Conservation (phyloP, 1,140 invertebrate genomes). For the Metaphire vulgaris region DNA sequence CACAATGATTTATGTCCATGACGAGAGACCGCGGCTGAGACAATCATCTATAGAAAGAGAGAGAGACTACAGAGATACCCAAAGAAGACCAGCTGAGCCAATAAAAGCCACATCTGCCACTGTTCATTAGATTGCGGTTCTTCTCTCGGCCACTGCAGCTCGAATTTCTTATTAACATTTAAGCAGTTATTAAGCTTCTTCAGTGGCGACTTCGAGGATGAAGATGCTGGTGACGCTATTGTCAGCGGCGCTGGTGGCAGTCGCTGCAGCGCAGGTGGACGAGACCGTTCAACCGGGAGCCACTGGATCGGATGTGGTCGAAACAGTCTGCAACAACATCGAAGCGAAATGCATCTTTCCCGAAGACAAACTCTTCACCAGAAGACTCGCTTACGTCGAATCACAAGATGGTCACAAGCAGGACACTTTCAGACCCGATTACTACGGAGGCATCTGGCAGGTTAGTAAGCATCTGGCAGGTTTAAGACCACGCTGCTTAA, state of each 20-base stretch:
- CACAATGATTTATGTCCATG: too few species aligned
- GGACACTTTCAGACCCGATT: conserved; percentile 30
- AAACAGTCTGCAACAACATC: conserved; percentile 33
- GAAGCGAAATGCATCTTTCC: conserved; percentile 34
- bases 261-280: conserved; percentile 17
- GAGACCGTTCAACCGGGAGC: conserved; percentile 31
- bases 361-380: conserved; percentile 34
- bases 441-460: conserved; percentile 39
- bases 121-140: too few species aligned
- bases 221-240: conserved; percentile 21
- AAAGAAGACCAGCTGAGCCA: too few species aligned
- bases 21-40: too few species aligned
- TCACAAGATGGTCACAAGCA: conserved; percentile 32
- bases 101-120: too few species aligned
- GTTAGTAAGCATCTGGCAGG: too few species aligned
- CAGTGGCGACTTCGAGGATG: too few species aligned
- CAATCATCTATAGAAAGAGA: too few species aligned
- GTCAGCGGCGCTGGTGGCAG: background rate
- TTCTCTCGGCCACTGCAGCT: too few species aligned
- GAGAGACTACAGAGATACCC: too few species aligned
- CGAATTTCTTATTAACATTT: too few species aligned
- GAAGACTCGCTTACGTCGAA: conserved; percentile 36
- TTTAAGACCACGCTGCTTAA: background rate
- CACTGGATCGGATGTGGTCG: conserved; percentile 33
- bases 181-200: too few species aligned